A percentile compares a stretch with the other conserved stretches of the same genome.
Evolutionary conservation across 2,888 invertebrate species (phyloP).

Genomic region (Drosophila mulleri): DNA sequence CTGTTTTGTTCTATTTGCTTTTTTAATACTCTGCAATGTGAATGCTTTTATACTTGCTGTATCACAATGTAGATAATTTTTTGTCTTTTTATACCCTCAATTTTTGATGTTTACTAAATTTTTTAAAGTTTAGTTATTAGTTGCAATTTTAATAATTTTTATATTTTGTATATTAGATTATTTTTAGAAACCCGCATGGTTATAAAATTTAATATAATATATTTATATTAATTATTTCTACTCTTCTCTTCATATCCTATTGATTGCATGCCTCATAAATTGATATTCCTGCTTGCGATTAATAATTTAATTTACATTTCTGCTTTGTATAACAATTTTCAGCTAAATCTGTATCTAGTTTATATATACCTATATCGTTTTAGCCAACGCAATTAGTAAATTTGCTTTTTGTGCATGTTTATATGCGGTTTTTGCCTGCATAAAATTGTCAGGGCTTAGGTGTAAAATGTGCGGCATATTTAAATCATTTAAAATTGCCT

Average conservation of each 20-base stretch:
- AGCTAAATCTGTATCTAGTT: not conserved
- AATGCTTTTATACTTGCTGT: too few species aligned
- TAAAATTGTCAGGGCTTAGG: slow-evolving; percentile 16
- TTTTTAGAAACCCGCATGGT: too few species aligned
- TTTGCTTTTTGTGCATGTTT: slow-evolving; percentile 24
- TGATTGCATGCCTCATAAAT: slow-evolving; percentile 26
- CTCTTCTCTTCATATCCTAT: too few species aligned
- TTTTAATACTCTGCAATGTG: not conserved
- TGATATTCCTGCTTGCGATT: not conserved
- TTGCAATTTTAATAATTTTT: too few species aligned
- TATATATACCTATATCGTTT: not conserved
- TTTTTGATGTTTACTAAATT: too few species aligned
- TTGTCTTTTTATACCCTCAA: too few species aligned
- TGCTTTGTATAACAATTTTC: not conserved
- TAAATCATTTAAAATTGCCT: slow-evolving; percentile 10
- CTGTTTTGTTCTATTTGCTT: not conserved
- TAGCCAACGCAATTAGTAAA: slow-evolving; percentile 44
- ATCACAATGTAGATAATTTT: too few species aligned
- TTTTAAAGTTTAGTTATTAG: too few species aligned
- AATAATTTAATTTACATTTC: too few species aligned
- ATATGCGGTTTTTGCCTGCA: slow-evolving; percentile 40
- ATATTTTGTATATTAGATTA: too few species aligned
- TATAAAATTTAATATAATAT: too few species aligned
- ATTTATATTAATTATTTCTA: too few species aligned
- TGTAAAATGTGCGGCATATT: slow-evolving; percentile 18